Evolutionary conservation across 2,113 vertebrate genomes (phyloP).

Genomic region (Salvelinus sp.): DNA sequence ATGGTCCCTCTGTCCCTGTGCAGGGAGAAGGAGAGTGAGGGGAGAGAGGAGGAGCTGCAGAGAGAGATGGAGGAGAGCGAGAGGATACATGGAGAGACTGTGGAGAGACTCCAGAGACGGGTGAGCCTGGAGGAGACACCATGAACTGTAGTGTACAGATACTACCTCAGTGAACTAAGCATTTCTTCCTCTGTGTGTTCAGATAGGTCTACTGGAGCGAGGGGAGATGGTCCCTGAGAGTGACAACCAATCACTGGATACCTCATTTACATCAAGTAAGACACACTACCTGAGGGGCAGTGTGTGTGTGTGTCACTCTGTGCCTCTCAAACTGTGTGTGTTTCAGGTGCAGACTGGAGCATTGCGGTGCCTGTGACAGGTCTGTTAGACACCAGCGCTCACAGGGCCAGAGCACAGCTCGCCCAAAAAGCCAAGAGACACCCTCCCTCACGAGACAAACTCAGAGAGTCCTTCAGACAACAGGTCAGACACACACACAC

Average conservation of each 20-base stretch:
- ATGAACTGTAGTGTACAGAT: neutral
- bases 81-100: conserved; percentile 68
- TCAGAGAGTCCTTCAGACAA: conserved; percentile 76
- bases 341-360: conserved; percentile 59
- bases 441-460: conserved; percentile 84
- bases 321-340: neutral
- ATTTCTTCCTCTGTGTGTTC: conserved; percentile 14
- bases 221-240: conserved; percentile 40
- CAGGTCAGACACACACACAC: conserved; percentile 37
- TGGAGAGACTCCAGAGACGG: conserved; percentile 75
- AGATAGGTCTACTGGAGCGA: conserved; percentile 56
- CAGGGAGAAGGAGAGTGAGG: conserved; percentile 80
- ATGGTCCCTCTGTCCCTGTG: neutral
- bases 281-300: neutral
- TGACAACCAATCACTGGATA: conserved; percentile 51
- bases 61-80: conserved; percentile 78
- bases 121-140: conserved; percentile 51
- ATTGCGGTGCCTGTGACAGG: conserved; percentile 76
- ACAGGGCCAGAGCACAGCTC: conserved; percentile 86
- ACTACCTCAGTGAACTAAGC: conserved; percentile 50
- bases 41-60: conserved; percentile 76
- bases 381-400: conserved; percentile 84
- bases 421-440: conserved; percentile 86
- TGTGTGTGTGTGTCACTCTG: neutral
- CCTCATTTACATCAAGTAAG: conserved; percentile 59